A percentile compares a stretch with the other conserved stretches of the same genome.
phyloP scores from a whole-genome alignment of 2,797 vertebrate genomes.

The Labroides dimidiatus region DNA sequence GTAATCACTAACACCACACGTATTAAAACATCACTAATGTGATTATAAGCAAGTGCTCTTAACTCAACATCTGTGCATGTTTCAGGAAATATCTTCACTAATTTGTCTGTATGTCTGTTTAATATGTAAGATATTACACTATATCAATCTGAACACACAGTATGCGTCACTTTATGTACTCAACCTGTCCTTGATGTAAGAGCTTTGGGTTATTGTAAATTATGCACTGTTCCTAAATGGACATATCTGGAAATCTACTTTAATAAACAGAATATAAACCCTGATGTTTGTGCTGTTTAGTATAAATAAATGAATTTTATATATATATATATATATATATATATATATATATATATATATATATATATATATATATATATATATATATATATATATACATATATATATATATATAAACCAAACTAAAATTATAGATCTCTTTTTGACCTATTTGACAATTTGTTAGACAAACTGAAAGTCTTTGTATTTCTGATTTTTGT shows the following conservation, averaged over 20 bases:
- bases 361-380: no score
- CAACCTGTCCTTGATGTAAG: conserved; percentile 1
- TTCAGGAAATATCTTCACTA: conserved; percentile 22
- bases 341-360: no score
- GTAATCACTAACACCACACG: conserved; percentile 17
- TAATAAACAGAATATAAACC: conserved; percentile 6
- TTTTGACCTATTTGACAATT: no score
- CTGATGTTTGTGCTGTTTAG: neutral
- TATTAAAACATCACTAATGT: conserved; percentile 21
- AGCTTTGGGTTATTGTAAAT: conserved; percentile 14
- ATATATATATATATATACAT: no score
- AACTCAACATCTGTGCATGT: conserved; percentile 54
- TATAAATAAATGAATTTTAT: neutral
- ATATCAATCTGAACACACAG: neutral
- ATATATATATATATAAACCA: no score
- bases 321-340: no score
- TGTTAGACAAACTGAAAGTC: no score
- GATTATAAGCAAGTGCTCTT: conserved; percentile 70
- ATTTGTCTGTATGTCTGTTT: conserved; percentile 9
- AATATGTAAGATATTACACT: conserved; percentile 19
- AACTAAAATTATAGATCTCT: no score
- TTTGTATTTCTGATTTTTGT: neutral
- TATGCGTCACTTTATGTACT: conserved; percentile 1
- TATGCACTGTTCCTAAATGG: neutral
- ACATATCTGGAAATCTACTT: conserved; percentile 6